Conservation (phyloP, 2,113 vertebrate species). For the Pristiophorus japonicus region DNA sequence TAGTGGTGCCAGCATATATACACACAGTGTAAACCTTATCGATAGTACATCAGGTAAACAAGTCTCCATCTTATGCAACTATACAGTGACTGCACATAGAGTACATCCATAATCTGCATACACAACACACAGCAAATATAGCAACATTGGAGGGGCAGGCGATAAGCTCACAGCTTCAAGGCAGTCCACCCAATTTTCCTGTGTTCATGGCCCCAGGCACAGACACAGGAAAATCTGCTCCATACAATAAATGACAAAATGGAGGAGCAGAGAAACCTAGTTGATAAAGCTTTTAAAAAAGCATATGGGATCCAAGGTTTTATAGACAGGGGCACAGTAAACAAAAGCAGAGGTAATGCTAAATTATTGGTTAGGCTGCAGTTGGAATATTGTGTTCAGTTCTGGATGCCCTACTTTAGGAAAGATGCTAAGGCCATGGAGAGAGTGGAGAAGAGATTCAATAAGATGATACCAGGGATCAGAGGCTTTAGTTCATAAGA, state of each 20-base stretch:
- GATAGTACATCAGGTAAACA: too few relatives aligned
- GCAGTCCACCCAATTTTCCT: not conserved
- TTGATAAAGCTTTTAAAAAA: not conserved
- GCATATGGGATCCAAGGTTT: not conserved
- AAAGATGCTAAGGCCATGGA: not conserved
- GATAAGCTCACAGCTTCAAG: not conserved
- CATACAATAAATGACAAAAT: not conserved
- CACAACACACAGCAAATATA: not conserved
- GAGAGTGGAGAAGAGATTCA: not conserved
- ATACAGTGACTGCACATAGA: too few relatives aligned
- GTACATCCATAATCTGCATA: too few relatives aligned
- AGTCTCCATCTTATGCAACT: too few relatives aligned
- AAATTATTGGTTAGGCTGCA: not conserved
- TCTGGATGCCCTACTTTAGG: not conserved
- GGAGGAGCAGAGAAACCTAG: not conserved
- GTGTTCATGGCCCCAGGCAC: not conserved
- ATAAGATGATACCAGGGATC: not conserved
- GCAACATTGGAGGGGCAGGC: not conserved
- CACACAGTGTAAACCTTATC: too few relatives aligned
- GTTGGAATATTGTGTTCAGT: not conserved
- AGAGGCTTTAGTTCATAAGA: too few relatives aligned
- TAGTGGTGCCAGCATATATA: too few relatives aligned
- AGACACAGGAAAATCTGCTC: not conserved
- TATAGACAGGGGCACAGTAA: not conserved
- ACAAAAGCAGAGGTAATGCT: not conserved